Base-by-base conservation (phyloP, 92 coral and sea anemone genomes). In the Zoanthus sociatus region DNA sequence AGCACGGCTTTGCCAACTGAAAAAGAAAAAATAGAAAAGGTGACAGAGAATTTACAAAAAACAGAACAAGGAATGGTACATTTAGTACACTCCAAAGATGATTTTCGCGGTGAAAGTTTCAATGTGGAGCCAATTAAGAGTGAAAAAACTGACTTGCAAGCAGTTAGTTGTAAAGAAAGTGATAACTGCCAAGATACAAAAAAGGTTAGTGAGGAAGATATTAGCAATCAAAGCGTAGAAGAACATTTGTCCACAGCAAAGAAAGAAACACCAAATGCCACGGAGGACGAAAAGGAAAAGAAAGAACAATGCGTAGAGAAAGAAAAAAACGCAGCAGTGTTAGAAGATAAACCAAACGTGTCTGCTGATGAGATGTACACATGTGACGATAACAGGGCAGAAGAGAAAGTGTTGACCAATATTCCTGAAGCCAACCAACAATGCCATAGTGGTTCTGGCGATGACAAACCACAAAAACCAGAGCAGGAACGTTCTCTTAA, bases 401-500 rank as follows among this genome's bases (percentile, higher is more conserved):
- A 69, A 69, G 74, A 2, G 17, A 26, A 69, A 33, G 16, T 13
- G 1, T 33, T 50, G 54, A 5, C 18, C 0, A 58, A 20, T 5
- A 37, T 10, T 30, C 55, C 82, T 17, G 71, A 71, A 9, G 46
- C 72, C 21, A 3, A 45, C 10, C 53, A 78, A 67, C 7, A 61
- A 18, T 30, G 26, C 53, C 55, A 82, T 6, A 69, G 64, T 58
- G 33, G 32, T 46, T 50, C 64, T 26, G 68, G 53, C 6, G 72
- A 78, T 46, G 72, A 61, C 18, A 78, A 42, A 46, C 66, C 42
- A 61, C 84, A 60, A 31, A 55, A 61, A 8, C 84, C 60, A 78
- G 75, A 45, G 53, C 37, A 51, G 30, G 75, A n/a, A 26, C 68
- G 17, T 44, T 67, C 16, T 20, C 31, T 76, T 15, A 63, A 64